Base-by-base conservation (phyloP, 2,888 invertebrate species). In the Steinernema hermaphroditum region DNA sequence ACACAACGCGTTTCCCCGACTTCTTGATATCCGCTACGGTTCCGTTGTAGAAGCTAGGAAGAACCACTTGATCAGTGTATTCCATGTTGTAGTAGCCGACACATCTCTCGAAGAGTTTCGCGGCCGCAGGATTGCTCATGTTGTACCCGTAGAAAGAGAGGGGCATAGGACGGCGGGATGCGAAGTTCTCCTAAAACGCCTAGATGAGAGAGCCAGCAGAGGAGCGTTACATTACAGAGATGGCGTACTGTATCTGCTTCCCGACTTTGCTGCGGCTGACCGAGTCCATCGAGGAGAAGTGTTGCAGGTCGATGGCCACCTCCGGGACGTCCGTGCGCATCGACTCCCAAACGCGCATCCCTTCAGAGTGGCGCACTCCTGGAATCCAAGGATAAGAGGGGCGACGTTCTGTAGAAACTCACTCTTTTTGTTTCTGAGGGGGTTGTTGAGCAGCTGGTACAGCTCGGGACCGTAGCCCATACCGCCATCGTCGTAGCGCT, bases 381-480 rank as follows among this genome's bases (percentile, higher is more conserved):
- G 44, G 12, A 77, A 72, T 12, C 1, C 0, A 41, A n/a, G 34
- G 24, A 0, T 24, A 49, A 16, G 19, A n/a, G n/a, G n/a, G 54
- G 14, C 22, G 2, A 54, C 2, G 12, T 24, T 2, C 2, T 2
- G 27, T 22, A 19, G n/a, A 70, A 57, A 71, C 69, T 57, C n/a
- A 77, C 80, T 71, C 72, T 76, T 78, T 49, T 75, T 72, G 69
- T 75, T 74, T 29, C 80, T 54, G 69, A 78, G 46, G 4, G 81
- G 81, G 72, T 78, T 81, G 9, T 41, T n/a, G 12, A 79, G 49
- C 19, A 82, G 37, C 27, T 77, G 75, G 74, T 83, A 75, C 72
- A 81, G 68, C 1, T 73, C 77, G 4, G 80, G 75, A 1, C 82
- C 82, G 62, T 83, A 83, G 27, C 81, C 83, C 81, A 83, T 83